Conservation (phyloP, 2,113 vertebrate genomes). For the Acrocephalus kingi region DNA sequence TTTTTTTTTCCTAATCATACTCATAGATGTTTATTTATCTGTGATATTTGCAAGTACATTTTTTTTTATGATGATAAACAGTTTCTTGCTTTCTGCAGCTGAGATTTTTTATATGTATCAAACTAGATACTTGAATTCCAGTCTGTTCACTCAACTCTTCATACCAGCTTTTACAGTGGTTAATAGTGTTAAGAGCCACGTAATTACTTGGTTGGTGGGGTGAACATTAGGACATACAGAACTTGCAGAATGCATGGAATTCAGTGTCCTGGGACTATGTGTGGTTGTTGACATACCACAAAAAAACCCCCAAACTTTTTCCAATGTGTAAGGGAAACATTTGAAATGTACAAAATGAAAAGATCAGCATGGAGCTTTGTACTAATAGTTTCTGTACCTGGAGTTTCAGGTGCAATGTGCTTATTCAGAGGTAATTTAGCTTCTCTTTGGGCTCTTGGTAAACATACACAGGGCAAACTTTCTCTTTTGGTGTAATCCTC, state of each 20-base stretch:
- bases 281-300: background rate
- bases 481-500: background rate
- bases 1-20: background rate
- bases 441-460: background rate
- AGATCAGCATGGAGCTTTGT: background rate
- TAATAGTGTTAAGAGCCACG: fast-evolving
- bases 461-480: background rate
- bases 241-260: background rate
- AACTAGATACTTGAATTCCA: background rate
- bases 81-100: background rate
- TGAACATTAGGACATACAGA: background rate
- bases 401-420: fast-evolving
- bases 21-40: background rate
- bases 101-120: background rate
- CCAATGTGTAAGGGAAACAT: background rate
- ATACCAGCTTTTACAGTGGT: background rate
- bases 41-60: background rate
- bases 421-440: background rate
- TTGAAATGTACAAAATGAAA: background rate
- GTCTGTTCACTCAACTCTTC: background rate
- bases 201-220: background rate
- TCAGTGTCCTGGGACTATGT: background rate
- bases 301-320: fast-evolving
- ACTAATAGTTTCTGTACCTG: background rate
- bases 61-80: background rate